phyloP scores from a whole-genome alignment of 2,888 invertebrate genomes.

The Pollenia griseotomentosa region DNA sequence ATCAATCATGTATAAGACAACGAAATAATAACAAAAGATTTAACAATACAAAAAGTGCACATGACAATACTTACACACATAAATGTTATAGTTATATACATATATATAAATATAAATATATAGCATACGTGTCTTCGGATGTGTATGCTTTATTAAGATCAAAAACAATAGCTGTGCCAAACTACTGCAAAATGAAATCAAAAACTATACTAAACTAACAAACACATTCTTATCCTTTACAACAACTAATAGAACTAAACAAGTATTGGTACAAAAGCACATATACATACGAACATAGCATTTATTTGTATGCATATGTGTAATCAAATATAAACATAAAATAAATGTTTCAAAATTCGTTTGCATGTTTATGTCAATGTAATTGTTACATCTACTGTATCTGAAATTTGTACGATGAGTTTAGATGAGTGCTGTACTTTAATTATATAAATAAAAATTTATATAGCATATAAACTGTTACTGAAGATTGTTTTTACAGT shows the following conservation, averaged over 20 bases:
- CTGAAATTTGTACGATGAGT: neutral
- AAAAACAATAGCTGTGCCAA: conserved; percentile 29
- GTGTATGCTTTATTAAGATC: neutral
- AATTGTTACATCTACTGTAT: conserved; percentile 8
- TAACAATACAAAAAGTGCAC: conserved; percentile 46
- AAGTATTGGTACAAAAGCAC: neutral
- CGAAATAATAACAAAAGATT: conserved; percentile 67
- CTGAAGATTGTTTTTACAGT: too few relatives aligned
- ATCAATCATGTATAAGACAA: conserved; percentile 69
- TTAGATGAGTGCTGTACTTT: neutral
- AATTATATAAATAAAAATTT: neutral
- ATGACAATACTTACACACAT: conserved; percentile 5
- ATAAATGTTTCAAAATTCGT: conserved; percentile 28
- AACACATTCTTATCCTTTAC: neutral
- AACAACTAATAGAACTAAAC: neutral
- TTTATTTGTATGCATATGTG: neutral
- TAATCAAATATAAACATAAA: neutral
- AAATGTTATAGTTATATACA: neutral
- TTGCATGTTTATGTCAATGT: conserved; percentile 34
- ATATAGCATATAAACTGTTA: neutral
- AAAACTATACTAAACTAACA: conserved; percentile 24
- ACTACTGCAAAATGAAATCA: conserved; percentile 7
- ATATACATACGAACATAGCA: neutral
- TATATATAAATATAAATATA: neutral
- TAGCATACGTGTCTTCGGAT: neutral